phyloP scores from a whole-genome alignment of 2,797 vertebrate genomes.

The Smutsia temminckii region DNA sequence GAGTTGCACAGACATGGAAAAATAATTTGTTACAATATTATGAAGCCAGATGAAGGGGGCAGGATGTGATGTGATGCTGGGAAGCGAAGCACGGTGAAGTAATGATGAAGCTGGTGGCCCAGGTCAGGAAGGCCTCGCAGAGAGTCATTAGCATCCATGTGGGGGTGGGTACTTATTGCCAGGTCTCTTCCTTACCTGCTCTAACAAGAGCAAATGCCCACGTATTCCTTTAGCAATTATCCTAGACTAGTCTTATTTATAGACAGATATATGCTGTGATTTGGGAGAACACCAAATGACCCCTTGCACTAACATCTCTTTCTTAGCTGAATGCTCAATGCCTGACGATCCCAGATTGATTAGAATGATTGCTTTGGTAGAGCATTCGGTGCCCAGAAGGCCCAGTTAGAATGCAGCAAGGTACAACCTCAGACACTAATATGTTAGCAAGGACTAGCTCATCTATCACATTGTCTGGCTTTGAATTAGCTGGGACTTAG shows the following conservation, averaged over 20 bases:
- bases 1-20: not conserved
- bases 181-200: not conserved
- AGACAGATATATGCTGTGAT: not conserved
- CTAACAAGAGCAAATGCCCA: not conserved
- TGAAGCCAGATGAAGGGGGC: not conserved
- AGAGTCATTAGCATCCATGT: not conserved
- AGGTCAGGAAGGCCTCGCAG: not conserved
- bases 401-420: not conserved
- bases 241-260: not conserved
- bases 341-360: not conserved
- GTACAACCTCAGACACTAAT: not conserved
- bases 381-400: not conserved
- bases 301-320: not conserved
- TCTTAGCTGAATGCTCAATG: not conserved
- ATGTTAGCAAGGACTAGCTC: not conserved
- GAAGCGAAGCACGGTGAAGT: not conserved
- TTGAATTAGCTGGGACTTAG: not conserved
- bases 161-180: not conserved
- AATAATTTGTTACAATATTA: not conserved
- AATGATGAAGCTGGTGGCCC: not conserved
- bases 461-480: not conserved
- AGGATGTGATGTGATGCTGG: not conserved
- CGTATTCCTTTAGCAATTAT: not conserved
- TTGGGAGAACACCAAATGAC: not conserved
- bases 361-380: not conserved